Conservation (phyloP, 2,888 invertebrate genomes). For the Dichetophora obliterata region DNA sequence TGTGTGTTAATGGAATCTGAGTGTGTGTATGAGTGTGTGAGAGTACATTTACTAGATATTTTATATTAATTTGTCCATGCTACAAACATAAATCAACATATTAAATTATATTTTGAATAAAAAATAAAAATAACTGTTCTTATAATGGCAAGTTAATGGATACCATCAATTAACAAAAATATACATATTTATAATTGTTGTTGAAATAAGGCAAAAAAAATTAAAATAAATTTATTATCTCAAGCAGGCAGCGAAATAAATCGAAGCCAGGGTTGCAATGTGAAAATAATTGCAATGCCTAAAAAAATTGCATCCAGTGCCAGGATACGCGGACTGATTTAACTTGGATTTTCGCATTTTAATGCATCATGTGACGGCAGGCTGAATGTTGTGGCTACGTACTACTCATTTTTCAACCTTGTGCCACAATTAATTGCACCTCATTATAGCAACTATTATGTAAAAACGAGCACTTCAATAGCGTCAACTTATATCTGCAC, state of each 20-base stretch:
- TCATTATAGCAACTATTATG: background rate
- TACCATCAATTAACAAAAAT: constrained; percentile 1
- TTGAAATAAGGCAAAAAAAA: background rate
- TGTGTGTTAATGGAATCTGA: background rate
- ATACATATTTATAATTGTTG: background rate
- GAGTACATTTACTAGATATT: background rate
- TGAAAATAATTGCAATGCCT: constrained; percentile 3
- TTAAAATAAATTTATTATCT: background rate
- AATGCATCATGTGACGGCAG: background rate
- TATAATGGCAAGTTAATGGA: background rate
- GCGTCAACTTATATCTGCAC: background rate
- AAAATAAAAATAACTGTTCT: background rate
- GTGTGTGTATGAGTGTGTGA: background rate
- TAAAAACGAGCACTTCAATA: background rate
- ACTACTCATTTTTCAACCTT: background rate
- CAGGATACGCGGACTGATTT: background rate
- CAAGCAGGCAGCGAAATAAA: background rate
- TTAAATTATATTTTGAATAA: background rate
- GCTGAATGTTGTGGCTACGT: background rate
- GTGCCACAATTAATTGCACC: background rate
- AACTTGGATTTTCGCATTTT: background rate
- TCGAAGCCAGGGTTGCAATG: background rate
- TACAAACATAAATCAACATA: background rate
- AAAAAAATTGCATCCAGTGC: background rate
- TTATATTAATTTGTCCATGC: background rate